These are phyloP conservation scores for Odiellus spinosus DNA, from an alignment of 2,888 invertebrate genomes.

Conservation along the genomic window DNA sequence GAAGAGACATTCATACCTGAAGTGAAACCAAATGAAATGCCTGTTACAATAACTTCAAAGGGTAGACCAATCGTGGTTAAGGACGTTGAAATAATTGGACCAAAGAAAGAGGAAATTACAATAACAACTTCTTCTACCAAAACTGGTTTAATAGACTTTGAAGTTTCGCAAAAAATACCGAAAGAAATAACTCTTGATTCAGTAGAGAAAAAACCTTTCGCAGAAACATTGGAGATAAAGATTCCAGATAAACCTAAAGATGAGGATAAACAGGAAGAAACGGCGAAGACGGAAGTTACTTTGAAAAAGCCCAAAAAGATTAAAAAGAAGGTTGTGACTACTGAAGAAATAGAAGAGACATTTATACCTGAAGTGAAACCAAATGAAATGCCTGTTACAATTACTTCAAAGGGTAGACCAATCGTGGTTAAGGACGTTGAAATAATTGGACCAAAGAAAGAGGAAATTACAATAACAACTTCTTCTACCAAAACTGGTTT, in stretches of 20 bases:
- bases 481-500: too few relatives aligned
- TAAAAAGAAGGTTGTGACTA: too few relatives aligned
- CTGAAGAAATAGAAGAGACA: too few relatives aligned
- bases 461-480: too few relatives aligned
- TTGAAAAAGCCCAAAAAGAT: too few relatives aligned
- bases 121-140: conserved; percentile 1
- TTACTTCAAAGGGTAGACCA: too few relatives aligned
- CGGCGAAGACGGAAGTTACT: too few relatives aligned
- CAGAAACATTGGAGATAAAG: neutral
- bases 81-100: conserved; percentile 1
- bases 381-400: too few relatives aligned
- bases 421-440: too few relatives aligned
- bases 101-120: conserved; percentile 2
- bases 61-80: conserved; percentile 1
- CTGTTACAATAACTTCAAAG: neutral
- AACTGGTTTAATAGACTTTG: too few relatives aligned
- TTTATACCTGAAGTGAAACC: too few relatives aligned
- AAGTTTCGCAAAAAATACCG: neutral
- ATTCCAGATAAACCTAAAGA: neutral
- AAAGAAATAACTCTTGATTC: neutral
- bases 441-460: too few relatives aligned
- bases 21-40: neutral
- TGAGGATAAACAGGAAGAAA: neutral
- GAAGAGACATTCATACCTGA: neutral
- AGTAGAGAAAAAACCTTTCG: neutral